Base-by-base conservation (phyloP, 1,140 invertebrate genomes). In the Phymastichus coffea region DNA sequence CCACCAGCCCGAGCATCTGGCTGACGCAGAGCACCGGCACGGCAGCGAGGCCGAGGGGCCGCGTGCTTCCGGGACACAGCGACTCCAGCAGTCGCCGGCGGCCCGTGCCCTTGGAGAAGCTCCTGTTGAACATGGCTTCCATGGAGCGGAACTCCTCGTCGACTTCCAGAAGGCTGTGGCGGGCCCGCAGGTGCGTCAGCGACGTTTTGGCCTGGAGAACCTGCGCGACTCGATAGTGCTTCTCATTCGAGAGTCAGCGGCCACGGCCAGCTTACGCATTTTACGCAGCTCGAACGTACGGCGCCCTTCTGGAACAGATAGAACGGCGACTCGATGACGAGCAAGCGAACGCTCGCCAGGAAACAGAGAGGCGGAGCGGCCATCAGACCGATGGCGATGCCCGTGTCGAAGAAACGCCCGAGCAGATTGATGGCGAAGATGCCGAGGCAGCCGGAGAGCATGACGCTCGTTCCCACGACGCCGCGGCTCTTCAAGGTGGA, bases 271-370 rank as follows among this genome's bases (percentile, higher is more conserved):
- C 7, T 43, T n/a, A n/a, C n/a, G n/a, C n/a, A n/a, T n/a, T n/a
- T n/a, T n/a, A n/a, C n/a, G n/a, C n/a, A n/a, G n/a, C n/a, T n/a
- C n/a, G 19, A 8, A 15, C 48, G 62, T 58, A 69, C 65, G 57
- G 54, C 59, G 14, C 63, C 66, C 26, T 20, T 12, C 15, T 65
- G 15, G 41, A 63, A 67, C 1, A 65, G 37, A 52, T 58, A 68
- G 35, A 62, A 64, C 6, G 68, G 66, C 19, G 64, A 70, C 40
- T 70, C 66, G 38, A 64, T 58, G 61, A 70, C 65, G 47, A 58
- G 63, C 0, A 35, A 19, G 15, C 44, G 47, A 19, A 64, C 49
- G 0, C 63, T 49, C 9, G 56, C 10, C 1, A 64, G n/a, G 43
- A 66, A 70, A 15, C 43, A 14, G 3, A 64, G 23, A 4, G 61